phyloP scores from a whole-genome alignment of 2,888 invertebrate species.

The Tortrix viridana region DNA sequence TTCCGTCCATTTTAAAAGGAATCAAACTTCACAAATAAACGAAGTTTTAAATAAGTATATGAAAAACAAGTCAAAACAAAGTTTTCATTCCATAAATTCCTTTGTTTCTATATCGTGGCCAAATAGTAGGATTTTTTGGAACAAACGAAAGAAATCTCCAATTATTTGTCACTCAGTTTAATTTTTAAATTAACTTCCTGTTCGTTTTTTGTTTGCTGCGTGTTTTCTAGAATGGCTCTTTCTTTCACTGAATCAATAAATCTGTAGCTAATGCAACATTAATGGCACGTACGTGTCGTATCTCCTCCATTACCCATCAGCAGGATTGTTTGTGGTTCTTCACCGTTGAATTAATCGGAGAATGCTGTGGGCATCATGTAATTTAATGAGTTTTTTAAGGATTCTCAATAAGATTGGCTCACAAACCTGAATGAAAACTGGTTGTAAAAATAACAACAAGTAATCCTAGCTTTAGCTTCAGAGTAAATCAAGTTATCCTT shows the following conservation, averaged over 20 bases:
- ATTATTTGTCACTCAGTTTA: slow-evolving; percentile 4
- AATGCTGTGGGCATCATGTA: slow-evolving; percentile 42
- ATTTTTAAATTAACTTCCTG: slow-evolving; percentile 28
- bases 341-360: slow-evolving; percentile 36
- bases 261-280: slow-evolving; percentile 30
- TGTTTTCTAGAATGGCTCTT: slow-evolving; percentile 20
- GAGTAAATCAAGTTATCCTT: slow-evolving; percentile 8
- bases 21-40: too few species aligned
- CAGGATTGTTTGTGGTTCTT: slow-evolving; percentile 27
- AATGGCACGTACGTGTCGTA: slow-evolving; percentile 32
- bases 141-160: slow-evolving; percentile 8
- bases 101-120: too few species aligned
- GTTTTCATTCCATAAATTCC: background rate
- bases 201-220: slow-evolving; percentile 23
- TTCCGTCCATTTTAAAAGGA: too few species aligned
- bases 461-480: slow-evolving; percentile 9
- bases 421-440: slow-evolving; percentile 15
- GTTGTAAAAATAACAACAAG: slow-evolving; percentile 1
- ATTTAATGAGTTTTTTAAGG: slow-evolving; percentile 41
- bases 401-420: slow-evolving; percentile 18
- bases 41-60: too few species aligned
- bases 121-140: background rate
- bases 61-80: too few species aligned
- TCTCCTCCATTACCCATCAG: slow-evolving; percentile 28
- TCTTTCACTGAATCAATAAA: slow-evolving; percentile 26